Evolutionary conservation across 1,140 invertebrate genomes (phyloP).

Genomic region (Diorhabda sublineata): DNA sequence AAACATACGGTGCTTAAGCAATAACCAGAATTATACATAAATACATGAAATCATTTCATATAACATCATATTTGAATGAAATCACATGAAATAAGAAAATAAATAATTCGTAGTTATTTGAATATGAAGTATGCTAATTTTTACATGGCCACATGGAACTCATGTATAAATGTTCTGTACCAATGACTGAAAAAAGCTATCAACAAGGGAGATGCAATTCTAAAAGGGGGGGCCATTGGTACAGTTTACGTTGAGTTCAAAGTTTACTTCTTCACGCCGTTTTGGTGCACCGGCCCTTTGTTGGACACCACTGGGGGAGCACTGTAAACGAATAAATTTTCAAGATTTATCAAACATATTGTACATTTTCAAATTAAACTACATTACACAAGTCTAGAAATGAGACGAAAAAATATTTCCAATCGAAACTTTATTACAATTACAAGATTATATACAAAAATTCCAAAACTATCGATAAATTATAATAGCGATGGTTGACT

Average conservation of each 20-base stretch:
- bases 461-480: too few relatives aligned
- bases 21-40: constrained; percentile 42
- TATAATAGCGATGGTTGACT: too few relatives aligned
- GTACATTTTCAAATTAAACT: too few relatives aligned
- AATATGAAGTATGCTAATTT: constrained; percentile 31
- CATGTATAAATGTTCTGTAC: constrained; percentile 32
- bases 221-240: constrained; percentile 33
- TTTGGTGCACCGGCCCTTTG: constrained; percentile 32
- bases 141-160: constrained; percentile 45
- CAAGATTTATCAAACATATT: too few relatives aligned
- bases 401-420: too few relatives aligned
- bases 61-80: constrained; percentile 41
- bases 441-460: too few relatives aligned
- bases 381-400: too few relatives aligned
- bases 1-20: constrained; percentile 38
- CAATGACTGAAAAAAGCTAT: constrained; percentile 32
- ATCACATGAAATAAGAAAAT: constrained; percentile 42
- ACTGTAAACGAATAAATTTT: constrained; percentile 8
- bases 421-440: too few relatives aligned
- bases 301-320: constrained; percentile 24
- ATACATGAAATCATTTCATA: constrained; percentile 45
- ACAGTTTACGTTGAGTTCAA: constrained; percentile 36
- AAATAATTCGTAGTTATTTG: constrained; percentile 42
- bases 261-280: constrained; percentile 37
- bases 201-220: constrained; percentile 14